These are phyloP conservation scores for Drosophila albomicans DNA, from an alignment of 1,140 invertebrate genomes.

Conservation along the genomic window DNA sequence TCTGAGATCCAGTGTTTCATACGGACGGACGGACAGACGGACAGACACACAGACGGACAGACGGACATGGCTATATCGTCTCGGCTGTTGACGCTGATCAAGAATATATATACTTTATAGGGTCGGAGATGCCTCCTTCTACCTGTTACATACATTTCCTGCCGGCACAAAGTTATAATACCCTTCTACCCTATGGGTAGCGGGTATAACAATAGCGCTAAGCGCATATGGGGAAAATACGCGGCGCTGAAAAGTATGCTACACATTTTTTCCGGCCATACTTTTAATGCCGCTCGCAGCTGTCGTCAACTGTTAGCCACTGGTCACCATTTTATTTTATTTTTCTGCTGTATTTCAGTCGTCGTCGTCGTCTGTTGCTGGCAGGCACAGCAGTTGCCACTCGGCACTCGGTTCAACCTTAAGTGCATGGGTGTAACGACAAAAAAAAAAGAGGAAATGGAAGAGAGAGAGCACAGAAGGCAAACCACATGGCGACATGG, in stretches of 20 bases:
- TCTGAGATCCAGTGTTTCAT: too few species aligned
- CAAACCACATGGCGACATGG: constrained; percentile 10
- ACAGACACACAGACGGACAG: too few species aligned
- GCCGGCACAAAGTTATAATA: too few species aligned
- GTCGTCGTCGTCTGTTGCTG: constrained; percentile 19
- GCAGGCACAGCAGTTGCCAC: constrained; percentile 14
- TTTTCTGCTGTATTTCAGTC: constrained; percentile 9
- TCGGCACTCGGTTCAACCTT: constrained; percentile 1
- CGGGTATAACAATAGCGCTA: constrained; percentile 44
- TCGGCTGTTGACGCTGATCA: too few species aligned
- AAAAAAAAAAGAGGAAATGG: not conserved
- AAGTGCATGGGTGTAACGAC: constrained; percentile 30
- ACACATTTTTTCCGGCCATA: constrained; percentile 55
- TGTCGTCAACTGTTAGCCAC: constrained; percentile 42
- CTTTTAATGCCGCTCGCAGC: constrained; percentile 49
- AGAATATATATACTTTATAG: too few species aligned
- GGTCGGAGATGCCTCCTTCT: too few species aligned
- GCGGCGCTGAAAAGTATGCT: constrained; percentile 41
- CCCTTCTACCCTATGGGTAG: too few species aligned
- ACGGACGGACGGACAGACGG: too few species aligned
- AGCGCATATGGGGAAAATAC: not conserved
- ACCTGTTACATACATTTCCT: too few species aligned
- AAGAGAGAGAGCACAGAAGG: not conserved
- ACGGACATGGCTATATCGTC: too few species aligned
- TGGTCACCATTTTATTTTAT: constrained; percentile 26